Evolutionary conservation across 2,113 vertebrate species (phyloP).

Genomic region (Macquaria australasica): DNA sequence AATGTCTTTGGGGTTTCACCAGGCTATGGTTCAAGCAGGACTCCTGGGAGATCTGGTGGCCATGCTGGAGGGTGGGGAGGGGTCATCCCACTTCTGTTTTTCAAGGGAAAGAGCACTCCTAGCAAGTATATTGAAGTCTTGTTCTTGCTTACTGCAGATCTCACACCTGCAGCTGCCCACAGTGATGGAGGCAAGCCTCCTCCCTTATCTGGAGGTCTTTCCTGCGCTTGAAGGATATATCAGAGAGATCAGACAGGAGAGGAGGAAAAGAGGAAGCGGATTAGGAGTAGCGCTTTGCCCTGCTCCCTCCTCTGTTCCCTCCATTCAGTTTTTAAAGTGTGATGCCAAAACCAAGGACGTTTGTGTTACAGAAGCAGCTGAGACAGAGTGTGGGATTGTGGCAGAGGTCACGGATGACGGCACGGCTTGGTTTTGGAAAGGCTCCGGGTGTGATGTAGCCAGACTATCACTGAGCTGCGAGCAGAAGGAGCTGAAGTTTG

Average conservation of each 20-base stretch:
- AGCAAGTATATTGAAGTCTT: slow-evolving; percentile 72
- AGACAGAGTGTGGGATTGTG: slow-evolving; percentile 64
- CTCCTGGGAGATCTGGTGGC: slow-evolving; percentile 74
- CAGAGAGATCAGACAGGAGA: slow-evolving; percentile 63
- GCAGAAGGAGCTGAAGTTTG: slow-evolving; percentile 67
- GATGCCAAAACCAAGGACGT: background rate
- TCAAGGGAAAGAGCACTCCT: slow-evolving; percentile 77
- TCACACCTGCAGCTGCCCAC: slow-evolving; percentile 69
- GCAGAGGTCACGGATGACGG: slow-evolving; percentile 74
- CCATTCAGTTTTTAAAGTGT: slow-evolving; percentile 42
- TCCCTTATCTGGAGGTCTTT: slow-evolving; percentile 77
- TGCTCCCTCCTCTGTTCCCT: slow-evolving; percentile 67
- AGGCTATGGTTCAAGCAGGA: slow-evolving; percentile 79
- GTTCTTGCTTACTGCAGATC: slow-evolving; percentile 71
- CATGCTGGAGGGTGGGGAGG: slow-evolving; percentile 70
- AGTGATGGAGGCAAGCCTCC: slow-evolving; percentile 79
- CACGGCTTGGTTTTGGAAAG: slow-evolving; percentile 78
- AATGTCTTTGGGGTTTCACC: slow-evolving; percentile 78
- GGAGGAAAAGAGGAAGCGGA: slow-evolving; percentile 49
- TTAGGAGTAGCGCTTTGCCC: slow-evolving; percentile 73
- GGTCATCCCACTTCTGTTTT: slow-evolving; percentile 41
- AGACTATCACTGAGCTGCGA: slow-evolving; percentile 60
- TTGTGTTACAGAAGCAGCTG: slow-evolving; percentile 65
- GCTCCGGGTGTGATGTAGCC: slow-evolving; percentile 23
- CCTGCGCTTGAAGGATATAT: slow-evolving; percentile 73